Base-by-base conservation (phyloP, 2,888 invertebrate species). In the Macrosoma leucophasiata region DNA sequence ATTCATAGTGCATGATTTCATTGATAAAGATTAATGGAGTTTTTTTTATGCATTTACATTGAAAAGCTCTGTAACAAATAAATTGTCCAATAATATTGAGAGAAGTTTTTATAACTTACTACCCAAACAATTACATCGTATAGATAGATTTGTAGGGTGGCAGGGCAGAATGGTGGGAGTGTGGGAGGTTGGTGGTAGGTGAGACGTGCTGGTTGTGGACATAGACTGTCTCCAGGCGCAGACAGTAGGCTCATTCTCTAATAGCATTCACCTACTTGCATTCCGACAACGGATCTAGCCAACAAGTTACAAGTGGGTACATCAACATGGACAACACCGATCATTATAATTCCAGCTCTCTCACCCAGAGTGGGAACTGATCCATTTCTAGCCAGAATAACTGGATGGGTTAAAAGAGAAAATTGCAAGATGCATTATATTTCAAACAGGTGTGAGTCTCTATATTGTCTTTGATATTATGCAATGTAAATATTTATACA, bases 381-480 rank as follows among this genome's bases (percentile, higher is more conserved):
- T 85, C 87, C 87, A 75, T 85, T 86, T 86, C 87, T 87, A 86
- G 87, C 69, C 81, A 87, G 87, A 81, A 86, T 81, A 72, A 87
- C 87, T 87, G 85, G 79, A 77, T 77, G 77, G 79, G 66, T 77
- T 72, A 70, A 64, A 75, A 76, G 58, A 71, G 60, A 76, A 77
- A 77, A 76, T 63, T 57, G 58, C 68, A 78, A 69, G 65, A 78
- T 77, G 76, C 71, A 75, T 76, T 77, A 74, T 58, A 57, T 48
- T 44, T 39, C 29, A 43, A 29, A 41, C 36, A 44, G 19, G 31
- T 18, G 17, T 17, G 27, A n/a, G 18, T 17, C 27, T 20, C 10
- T 19, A 13, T 14, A 14, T 30, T 13, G n/a, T n/a, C n/a, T n/a
- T n/a, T n/a, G n/a, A n/a, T n/a, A n/a, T n/a, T n/a, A n/a, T n/a